These are phyloP conservation scores for Hirundichthys speculiger DNA, from an alignment of 2,113 vertebrate genomes.

Conservation along the genomic window DNA sequence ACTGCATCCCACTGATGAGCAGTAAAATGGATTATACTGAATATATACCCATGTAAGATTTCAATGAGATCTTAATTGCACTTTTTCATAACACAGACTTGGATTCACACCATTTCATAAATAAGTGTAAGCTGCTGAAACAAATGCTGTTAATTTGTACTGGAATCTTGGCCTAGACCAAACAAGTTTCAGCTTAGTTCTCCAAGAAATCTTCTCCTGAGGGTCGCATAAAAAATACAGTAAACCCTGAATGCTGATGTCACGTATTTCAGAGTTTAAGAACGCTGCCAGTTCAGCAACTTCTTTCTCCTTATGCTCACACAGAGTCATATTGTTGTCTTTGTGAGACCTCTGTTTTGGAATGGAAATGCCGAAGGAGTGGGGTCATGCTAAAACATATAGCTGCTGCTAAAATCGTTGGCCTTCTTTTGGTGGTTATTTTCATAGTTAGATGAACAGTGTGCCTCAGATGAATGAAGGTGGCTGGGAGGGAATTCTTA, in stretches of 20 bases:
- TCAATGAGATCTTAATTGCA: not conserved
- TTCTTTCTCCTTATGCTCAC: constrained; percentile 48
- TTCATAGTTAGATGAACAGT: not conserved
- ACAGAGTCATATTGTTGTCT: constrained; percentile 68
- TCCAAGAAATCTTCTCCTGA: constrained; percentile 36
- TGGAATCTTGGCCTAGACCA: constrained; percentile 10
- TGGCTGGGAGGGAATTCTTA: constrained; percentile 34
- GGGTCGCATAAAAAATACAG: constrained; percentile 47
- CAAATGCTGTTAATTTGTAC: no score
- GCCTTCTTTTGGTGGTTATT: no score
- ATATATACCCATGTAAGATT: not conserved
- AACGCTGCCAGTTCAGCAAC: constrained; percentile 60
- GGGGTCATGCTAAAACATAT: constrained; percentile 57
- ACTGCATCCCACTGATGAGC: no score
- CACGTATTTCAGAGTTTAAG: constrained; percentile 46
- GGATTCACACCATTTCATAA: no score
- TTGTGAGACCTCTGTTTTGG: constrained; percentile 77
- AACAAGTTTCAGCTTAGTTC: constrained; percentile 30
- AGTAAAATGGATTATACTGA: no score
- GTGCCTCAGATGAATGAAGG: constrained; percentile 3
- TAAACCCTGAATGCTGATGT: constrained; percentile 62
- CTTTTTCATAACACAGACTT: constrained; percentile 1
- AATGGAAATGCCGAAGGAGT: constrained; percentile 74
- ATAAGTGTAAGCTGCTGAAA: no score
- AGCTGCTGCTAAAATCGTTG: constrained; percentile 19